Percentiles rank a stretch among this genome's conserved stretches.
Conservation (phyloP, 2,113 vertebrate species). For the Anarhynchus alexandrinus region DNA sequence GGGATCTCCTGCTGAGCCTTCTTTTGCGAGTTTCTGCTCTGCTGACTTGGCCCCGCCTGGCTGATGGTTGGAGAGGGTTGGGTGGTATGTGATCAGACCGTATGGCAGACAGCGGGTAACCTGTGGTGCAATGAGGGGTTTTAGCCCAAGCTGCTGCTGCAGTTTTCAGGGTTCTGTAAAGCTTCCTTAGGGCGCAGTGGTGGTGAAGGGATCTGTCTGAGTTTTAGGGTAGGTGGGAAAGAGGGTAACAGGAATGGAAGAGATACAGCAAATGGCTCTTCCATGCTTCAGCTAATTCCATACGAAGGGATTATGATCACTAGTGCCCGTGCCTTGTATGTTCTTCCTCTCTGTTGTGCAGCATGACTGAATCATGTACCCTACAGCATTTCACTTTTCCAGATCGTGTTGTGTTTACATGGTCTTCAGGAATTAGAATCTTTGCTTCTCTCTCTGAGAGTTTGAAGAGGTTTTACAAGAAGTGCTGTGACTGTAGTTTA, state of each 20-base stretch:
- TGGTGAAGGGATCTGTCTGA: background rate
- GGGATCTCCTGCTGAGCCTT: background rate
- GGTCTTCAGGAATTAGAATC: background rate
- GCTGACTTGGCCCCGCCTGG: background rate
- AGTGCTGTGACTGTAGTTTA: background rate
- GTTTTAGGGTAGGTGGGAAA: background rate
- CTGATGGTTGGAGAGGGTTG: background rate
- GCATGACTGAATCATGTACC: background rate
- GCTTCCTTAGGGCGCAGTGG: background rate
- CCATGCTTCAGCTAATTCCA: background rate
- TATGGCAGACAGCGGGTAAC: background rate
- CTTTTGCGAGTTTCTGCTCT: background rate
- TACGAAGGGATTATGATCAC: rapidly evolving
- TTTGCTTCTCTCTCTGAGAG: background rate
- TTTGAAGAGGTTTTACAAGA: background rate
- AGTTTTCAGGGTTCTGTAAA: background rate
- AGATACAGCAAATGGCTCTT: background rate
- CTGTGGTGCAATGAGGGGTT: rapidly evolving
- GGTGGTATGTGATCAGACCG: background rate
- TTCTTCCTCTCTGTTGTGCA: background rate
- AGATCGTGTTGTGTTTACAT: background rate
- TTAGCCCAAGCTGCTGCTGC: background rate
- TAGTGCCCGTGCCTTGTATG: rapidly evolving
- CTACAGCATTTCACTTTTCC: background rate
- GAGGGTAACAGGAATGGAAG: background rate